These are phyloP conservation scores for Heliconius melpomene DNA, from an alignment of 1,140 invertebrate genomes.

Conservation along the genomic window DNA sequence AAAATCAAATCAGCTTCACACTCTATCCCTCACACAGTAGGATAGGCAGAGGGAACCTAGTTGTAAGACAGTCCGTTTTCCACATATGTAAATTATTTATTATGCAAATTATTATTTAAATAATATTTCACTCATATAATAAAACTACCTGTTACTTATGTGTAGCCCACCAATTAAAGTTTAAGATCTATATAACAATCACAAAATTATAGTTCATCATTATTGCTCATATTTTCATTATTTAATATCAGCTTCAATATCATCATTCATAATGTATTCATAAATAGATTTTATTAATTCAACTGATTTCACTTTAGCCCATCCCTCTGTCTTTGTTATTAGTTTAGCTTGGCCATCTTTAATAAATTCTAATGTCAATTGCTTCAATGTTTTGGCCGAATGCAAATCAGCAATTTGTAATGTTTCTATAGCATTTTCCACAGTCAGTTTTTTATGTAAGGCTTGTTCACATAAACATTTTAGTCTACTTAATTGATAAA, in stretches of 20 bases:
- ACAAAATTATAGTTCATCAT: no score
- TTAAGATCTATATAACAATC: no score
- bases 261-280: conserved; percentile 72
- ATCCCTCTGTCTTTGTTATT: conserved; percentile 71
- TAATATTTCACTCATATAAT: no score
- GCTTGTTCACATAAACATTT: conserved; percentile 74
- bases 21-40: no score
- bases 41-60: no score
- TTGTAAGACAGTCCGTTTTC: no score
- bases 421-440: conserved; percentile 74
- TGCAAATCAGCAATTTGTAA: conserved; percentile 70
- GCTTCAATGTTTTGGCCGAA: conserved; percentile 64
- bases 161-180: neutral
- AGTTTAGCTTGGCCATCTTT: conserved; percentile 73
- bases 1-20: no score
- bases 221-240: conserved; percentile 36
- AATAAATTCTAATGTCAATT: conserved; percentile 70
- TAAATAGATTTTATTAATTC: conserved; percentile 74
- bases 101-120: no score
- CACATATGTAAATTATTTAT: no score
- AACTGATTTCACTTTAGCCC: conserved; percentile 67
- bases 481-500: conserved; percentile 70
- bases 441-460: conserved; percentile 70
- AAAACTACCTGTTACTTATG: neutral
- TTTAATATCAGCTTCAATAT: conserved; percentile 65